phyloP scores from a whole-genome alignment of 2,797 vertebrate species.

The Perodicticus potto region DNA sequence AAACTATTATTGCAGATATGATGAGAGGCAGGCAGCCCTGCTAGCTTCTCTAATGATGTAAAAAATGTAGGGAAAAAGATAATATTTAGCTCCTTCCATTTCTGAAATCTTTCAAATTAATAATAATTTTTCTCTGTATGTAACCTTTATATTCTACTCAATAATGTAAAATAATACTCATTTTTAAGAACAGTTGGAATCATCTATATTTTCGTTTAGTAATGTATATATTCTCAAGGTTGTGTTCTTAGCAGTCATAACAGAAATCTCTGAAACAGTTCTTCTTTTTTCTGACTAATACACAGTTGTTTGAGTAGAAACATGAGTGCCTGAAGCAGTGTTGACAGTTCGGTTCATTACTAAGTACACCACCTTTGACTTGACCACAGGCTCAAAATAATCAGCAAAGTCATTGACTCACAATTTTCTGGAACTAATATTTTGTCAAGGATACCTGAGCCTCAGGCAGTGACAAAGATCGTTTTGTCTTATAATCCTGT shows the following conservation, averaged over 20 bases:
- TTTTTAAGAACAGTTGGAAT: conserved; percentile 14
- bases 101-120: conserved; percentile 26
- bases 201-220: not conserved
- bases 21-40: not conserved
- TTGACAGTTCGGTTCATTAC: conserved; percentile 20
- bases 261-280: not conserved
- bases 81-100: not conserved
- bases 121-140: not conserved
- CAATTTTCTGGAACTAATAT: conserved; percentile 62
- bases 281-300: not conserved
- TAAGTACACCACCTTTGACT: conserved; percentile 34
- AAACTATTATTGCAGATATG: not conserved
- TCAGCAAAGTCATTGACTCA: conserved; percentile 42
- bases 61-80: not conserved
- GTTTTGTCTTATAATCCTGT: conserved; percentile 3
- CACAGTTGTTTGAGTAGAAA: conserved; percentile 20
- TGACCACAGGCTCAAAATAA: conserved; percentile 58
- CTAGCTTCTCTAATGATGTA: not conserved
- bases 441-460: conserved; percentile 49
- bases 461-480: conserved; percentile 50
- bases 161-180: not conserved
- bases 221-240: not conserved
- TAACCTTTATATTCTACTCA: conserved; percentile 14
- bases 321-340: not conserved
- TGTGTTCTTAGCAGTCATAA: not conserved